Base-by-base conservation (phyloP, 2,888 invertebrate genomes). In the Cerastis leucographa region DNA sequence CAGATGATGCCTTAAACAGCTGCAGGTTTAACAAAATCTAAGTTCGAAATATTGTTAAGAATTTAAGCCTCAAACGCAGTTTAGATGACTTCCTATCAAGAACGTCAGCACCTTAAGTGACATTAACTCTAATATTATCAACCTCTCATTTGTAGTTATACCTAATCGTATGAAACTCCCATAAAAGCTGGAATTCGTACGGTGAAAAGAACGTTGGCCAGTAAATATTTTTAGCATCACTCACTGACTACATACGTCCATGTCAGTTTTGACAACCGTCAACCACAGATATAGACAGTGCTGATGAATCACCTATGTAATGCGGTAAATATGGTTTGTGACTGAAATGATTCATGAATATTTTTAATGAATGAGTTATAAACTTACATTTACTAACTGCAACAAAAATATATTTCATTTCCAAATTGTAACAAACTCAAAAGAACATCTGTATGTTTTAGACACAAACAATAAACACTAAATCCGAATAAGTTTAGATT, bases 181-280 rank as follows among this genome's bases (percentile, higher is more conserved):
- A 12, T 17, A 71, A 68, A 49, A 9, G 14, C 40, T 40, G 11
- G 2, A 25, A 71, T 44, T 56, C 11, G 7, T 12, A 22, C 5
- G 3, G 0, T 8, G 1, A 25, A 22, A 25, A 17, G 2, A 46
- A 59, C 59, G 12, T 29, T n/a, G 9, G 1, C 14, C 9, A 61
- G 3, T 22, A 19, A 44, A 73, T 35, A 25, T 14, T 19, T 11
- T 64, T 4, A 14, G n/a, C 40, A 46, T 76, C 51, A 35, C 14
- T 77, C 78, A 51, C 61, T 78, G 35, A 59, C 49, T 68, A 74
- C 6, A 51, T 40, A 42, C 9, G 35, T 25, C 19, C 25, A 25
- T 51, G 51, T 19, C 56, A 42, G 35, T 25, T 81, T 4, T 51
- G 56, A 74, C 22, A 78, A 54, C 29, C 19, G 9, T 49, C 14